Conservation (phyloP, 2,113 vertebrate genomes). For the Paralichthys olivaceus region DNA sequence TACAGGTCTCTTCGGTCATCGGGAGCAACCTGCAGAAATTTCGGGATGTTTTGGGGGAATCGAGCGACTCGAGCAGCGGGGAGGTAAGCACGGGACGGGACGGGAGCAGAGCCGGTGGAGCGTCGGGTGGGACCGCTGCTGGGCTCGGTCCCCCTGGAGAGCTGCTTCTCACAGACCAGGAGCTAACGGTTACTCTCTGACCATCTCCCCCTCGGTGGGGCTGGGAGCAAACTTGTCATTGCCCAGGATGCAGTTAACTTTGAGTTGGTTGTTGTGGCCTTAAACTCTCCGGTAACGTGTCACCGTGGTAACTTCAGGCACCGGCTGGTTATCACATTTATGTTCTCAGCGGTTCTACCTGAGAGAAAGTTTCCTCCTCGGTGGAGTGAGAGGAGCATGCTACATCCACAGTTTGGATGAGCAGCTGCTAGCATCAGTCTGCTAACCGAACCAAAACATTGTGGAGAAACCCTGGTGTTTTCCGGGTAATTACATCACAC, state of each 20-base stretch:
- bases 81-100: conserved; percentile 83
- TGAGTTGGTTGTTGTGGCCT: conserved; percentile 60
- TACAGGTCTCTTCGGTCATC: conserved; percentile 94
- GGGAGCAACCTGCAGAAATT: conserved; percentile 96
- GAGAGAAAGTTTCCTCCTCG: conserved; percentile 67
- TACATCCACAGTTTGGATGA: conserved; percentile 60
- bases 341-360: conserved; percentile 2
- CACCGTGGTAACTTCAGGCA: conserved; percentile 1
- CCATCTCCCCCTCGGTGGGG: conserved; percentile 48
- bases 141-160: conserved; percentile 14
- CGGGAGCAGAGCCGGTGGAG: conserved; percentile 3
- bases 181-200: conserved; percentile 56
- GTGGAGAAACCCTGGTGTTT: neutral
- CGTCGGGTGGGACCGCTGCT: conserved; percentile 13
- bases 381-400: conserved; percentile 40
- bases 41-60: conserved; percentile 95
- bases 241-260: conserved; percentile 75
- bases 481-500: neutral
- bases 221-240: conserved; percentile 74
- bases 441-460: conserved; percentile 49
- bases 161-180: neutral
- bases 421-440: conserved; percentile 54
- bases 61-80: conserved; percentile 91
- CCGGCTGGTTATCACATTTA: conserved; percentile 11
- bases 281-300: conserved; percentile 18